Conservation (phyloP, 2,888 invertebrate species). For the Chironomus riparius region DNA sequence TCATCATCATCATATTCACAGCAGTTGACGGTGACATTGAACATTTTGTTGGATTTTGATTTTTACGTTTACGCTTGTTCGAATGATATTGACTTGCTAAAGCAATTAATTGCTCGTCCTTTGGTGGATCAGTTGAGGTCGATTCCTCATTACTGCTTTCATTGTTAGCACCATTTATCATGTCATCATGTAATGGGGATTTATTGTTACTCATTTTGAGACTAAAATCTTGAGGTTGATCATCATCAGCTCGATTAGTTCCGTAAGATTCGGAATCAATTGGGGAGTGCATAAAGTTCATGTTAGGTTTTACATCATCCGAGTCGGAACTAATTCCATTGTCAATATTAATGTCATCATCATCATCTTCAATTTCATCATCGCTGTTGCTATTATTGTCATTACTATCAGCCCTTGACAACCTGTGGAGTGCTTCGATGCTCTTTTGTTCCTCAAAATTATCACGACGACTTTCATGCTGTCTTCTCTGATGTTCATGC, state of each 20-base stretch:
- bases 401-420: background rate
- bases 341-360: slow-evolving; percentile 33
- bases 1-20: slow-evolving; percentile 36
- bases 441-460: slow-evolving; percentile 16
- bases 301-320: slow-evolving; percentile 51
- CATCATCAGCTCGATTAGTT: slow-evolving; percentile 37
- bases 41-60: slow-evolving; percentile 75
- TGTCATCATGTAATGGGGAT: slow-evolving; percentile 31
- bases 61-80: slow-evolving; percentile 78
- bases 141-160: slow-evolving; percentile 56
- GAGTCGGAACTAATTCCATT: slow-evolving; percentile 47
- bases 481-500: slow-evolving; percentile 36
- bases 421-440: slow-evolving; percentile 8
- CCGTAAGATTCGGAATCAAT: background rate
- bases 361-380: slow-evolving; percentile 33
- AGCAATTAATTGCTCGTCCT: slow-evolving; percentile 37
- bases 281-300: slow-evolving; percentile 1
- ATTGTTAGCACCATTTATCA: slow-evolving; percentile 50
- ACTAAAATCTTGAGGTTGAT: slow-evolving; percentile 54
- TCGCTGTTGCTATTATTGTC: slow-evolving; percentile 27
- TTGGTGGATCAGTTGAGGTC: slow-evolving; percentile 47
- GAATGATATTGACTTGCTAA: slow-evolving; percentile 46
- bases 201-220: background rate
- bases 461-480: slow-evolving; percentile 20
- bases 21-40: slow-evolving; percentile 45